Percentiles rank a stretch among this genome's conserved stretches.
phyloP scores from a whole-genome alignment of 2,888 invertebrate species.

The Uropetala carovei region DNA sequence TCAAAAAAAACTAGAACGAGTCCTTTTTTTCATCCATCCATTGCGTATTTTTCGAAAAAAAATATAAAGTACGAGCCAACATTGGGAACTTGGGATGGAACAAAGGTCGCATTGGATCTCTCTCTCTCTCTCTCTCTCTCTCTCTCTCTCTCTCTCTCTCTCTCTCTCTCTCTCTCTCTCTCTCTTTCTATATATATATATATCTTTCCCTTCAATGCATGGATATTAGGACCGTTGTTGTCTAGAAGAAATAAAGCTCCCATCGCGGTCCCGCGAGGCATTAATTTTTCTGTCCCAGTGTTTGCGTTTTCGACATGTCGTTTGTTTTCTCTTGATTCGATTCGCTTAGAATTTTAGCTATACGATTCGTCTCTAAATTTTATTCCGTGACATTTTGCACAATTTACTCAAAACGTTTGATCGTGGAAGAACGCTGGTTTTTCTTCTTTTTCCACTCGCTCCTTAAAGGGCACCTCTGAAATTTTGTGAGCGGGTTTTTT shows the following conservation, averaged over 20 bases:
- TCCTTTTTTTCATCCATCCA: constrained; percentile 5
- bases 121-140: background rate
- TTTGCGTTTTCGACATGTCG: background rate
- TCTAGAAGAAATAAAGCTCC: background rate
- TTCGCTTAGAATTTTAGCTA: no score
- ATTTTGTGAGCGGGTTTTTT: no score
- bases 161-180: background rate
- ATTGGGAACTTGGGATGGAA: constrained; percentile 14
- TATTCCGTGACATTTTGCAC: no score
- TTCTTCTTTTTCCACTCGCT: no score
- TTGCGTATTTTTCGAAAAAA: background rate
- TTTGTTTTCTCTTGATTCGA: no score
- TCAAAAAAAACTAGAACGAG: background rate
- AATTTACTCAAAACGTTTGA: no score
- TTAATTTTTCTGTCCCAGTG: background rate
- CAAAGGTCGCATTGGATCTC: background rate
- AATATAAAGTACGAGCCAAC: background rate
- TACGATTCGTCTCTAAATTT: no score
- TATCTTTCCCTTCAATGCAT: background rate
- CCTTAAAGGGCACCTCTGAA: no score
- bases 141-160: background rate
- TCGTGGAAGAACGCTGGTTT: no score
- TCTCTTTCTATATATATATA: background rate
- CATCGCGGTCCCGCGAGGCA: background rate
- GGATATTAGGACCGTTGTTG: background rate